These are phyloP conservation scores for Drosophila macrospina DNA, from an alignment of 2,888 invertebrate species.

Conservation along the genomic window DNA sequence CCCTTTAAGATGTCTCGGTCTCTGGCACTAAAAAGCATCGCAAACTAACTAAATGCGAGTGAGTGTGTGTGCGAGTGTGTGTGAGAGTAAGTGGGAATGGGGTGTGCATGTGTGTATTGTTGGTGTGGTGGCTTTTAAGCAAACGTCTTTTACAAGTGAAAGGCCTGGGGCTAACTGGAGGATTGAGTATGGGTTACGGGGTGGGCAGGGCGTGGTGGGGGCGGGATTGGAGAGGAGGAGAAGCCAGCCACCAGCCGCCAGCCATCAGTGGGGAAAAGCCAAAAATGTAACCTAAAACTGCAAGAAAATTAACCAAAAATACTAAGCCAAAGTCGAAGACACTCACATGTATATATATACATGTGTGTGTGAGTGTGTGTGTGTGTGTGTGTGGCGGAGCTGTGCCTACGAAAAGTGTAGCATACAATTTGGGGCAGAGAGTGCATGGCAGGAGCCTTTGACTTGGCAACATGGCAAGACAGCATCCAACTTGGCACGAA, in stretches of 20 bases:
- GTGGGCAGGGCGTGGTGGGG: constrained; percentile 5
- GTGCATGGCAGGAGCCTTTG: constrained; percentile 73
- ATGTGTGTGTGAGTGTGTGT: no score
- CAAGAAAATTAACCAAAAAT: constrained; percentile 82
- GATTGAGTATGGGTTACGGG: constrained; percentile 21
- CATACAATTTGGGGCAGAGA: constrained; percentile 60
- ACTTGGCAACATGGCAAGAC: constrained; percentile 76
- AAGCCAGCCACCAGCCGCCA: constrained; percentile 38
- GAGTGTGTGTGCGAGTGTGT: constrained; percentile 15
- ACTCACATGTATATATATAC: constrained; percentile 34
- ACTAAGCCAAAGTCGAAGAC: constrained; percentile 82
- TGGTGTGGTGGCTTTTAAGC: constrained; percentile 79
- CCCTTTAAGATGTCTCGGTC: constrained; percentile 68
- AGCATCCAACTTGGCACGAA: constrained; percentile 61
- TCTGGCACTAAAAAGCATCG: constrained; percentile 72
- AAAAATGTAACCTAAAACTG: constrained; percentile 82
- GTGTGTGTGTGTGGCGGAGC: constrained; percentile 30
- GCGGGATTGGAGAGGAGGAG: not conserved
- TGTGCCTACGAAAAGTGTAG: constrained; percentile 74
- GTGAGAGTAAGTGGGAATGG: constrained; percentile 14
- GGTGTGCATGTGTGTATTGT: constrained; percentile 35
- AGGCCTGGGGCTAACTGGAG: constrained; percentile 64
- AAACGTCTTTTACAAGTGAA: constrained; percentile 80
- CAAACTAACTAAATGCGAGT: constrained; percentile 76
- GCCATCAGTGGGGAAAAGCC: constrained; percentile 74